Conservation (phyloP, 2,797 vertebrate genomes). For the Microctenopoma stevenorrisi region DNA sequence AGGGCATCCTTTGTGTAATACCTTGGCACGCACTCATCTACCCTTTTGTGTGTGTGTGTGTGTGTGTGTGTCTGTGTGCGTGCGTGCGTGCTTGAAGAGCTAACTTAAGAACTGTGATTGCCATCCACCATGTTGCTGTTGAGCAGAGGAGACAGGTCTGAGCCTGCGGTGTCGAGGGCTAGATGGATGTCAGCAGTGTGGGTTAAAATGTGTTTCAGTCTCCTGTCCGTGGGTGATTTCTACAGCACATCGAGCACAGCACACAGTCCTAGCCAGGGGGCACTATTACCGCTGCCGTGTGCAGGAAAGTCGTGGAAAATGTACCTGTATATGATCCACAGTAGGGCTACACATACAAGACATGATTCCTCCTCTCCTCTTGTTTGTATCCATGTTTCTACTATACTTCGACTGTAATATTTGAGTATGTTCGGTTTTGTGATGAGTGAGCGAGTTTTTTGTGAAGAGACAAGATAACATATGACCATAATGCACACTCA, state of each 20-base stretch:
- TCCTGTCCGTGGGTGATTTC: constrained; percentile 72
- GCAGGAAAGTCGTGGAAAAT: constrained; percentile 58
- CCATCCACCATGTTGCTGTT: constrained; percentile 67
- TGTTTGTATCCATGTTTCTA: constrained; percentile 4
- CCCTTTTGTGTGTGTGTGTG: constrained; percentile 8
- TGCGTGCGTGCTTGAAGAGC: constrained; percentile 33
- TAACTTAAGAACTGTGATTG: constrained; percentile 41
- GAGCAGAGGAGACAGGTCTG: constrained; percentile 72
- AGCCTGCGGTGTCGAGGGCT: constrained; percentile 64
- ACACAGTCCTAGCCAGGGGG: constrained; percentile 68
- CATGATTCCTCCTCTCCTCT: neutral
- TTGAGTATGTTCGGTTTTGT: neutral
- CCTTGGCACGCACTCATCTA: neutral
- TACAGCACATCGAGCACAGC: constrained; percentile 61
- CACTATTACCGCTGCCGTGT: constrained; percentile 65
- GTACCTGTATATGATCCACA: constrained; percentile 70
- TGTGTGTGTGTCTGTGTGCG: no score
- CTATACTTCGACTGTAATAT: constrained; percentile 27
- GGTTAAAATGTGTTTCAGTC: constrained; percentile 76
- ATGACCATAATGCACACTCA: neutral
- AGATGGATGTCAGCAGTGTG: constrained; percentile 74
- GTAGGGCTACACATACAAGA: constrained; percentile 33
- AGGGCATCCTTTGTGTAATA: neutral
- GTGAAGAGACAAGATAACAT: neutral
- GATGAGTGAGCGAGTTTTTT: neutral